Evolutionary conservation across 2,797 vertebrate genomes (phyloP).

Genomic region (Scleropages formosus): DNA sequence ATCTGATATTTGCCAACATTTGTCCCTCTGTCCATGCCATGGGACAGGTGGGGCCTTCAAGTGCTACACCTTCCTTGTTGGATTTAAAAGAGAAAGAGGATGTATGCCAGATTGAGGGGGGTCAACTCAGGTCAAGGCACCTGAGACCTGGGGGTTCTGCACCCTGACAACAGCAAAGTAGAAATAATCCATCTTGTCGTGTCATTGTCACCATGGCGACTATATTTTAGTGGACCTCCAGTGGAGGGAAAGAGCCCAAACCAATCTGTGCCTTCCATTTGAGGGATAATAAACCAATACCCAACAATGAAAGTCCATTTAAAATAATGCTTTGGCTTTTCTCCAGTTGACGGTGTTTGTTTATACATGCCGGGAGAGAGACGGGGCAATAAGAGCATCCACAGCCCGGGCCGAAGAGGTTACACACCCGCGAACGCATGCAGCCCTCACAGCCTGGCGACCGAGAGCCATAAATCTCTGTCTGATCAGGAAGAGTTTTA

Average conservation of each 20-base stretch:
- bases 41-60: conserved; percentile 57
- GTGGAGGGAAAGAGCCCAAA: conserved; percentile 16
- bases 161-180: conserved; percentile 29
- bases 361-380: conserved; percentile 59
- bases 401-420: conserved; percentile 57
- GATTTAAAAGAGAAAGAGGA: neutral
- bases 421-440: conserved; percentile 64
- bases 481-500: conserved; percentile 65
- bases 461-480: conserved; percentile 65
- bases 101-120: neutral
- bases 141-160: neutral
- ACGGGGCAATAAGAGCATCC: conserved; percentile 52
- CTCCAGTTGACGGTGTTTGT: conserved; percentile 58
- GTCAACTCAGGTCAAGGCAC: neutral
- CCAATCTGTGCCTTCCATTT: neutral
- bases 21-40: conserved; percentile 58
- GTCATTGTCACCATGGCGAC: neutral
- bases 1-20: conserved; percentile 60
- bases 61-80: conserved; percentile 25
- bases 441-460: conserved; percentile 56
- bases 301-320: conserved; percentile 35
- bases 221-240: neutral
- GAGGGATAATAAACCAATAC: neutral
- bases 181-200: conserved; percentile 43
- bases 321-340: conserved; percentile 54